A percentile compares a stretch with the other conserved stretches of the same genome.
Conservation (phyloP, 1,140 invertebrate genomes). For the Daktulosphaira vitifoliae region DNA sequence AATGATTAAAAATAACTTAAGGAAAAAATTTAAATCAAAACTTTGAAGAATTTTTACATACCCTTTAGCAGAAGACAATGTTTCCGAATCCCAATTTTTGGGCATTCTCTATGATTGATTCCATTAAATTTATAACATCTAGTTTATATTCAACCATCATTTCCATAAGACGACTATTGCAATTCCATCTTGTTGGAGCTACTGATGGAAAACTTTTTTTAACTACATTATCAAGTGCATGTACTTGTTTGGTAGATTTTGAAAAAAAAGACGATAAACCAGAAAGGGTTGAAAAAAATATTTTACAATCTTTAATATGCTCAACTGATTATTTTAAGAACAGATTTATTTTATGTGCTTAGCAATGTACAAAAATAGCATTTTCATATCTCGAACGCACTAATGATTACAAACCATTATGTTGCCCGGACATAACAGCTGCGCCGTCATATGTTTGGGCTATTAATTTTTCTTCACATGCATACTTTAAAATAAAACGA, state of each 20-base stretch:
- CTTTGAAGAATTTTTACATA: conserved; percentile 7
- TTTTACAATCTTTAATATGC: conserved; percentile 35
- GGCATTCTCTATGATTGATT: conserved; percentile 9
- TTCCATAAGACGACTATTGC: conserved; percentile 13
- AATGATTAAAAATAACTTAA: conserved; percentile 27
- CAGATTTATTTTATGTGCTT: background rate
- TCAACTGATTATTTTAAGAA: conserved; percentile 12
- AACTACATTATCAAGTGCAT: conserved; percentile 8
- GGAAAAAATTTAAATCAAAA: conserved; percentile 32
- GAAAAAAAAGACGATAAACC: conserved; percentile 35
- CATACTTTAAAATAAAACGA: background rate
- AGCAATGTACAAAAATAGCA: conserved; percentile 1
- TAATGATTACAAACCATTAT: conserved; percentile 26
- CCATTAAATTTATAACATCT: background rate
- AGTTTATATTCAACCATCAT: conserved; percentile 12
- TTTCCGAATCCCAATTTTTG: conserved; percentile 24
- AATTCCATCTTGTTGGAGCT: conserved; percentile 22
- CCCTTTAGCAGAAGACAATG: conserved; percentile 16
- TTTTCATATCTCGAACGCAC: background rate
- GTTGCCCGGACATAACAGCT: conserved; percentile 27
- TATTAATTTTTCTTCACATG: conserved; percentile 9
- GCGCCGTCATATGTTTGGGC: conserved; percentile 36
- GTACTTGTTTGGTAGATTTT: conserved; percentile 33
- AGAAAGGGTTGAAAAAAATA: conserved; percentile 30
- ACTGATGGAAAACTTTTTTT: conserved; percentile 28